Evolutionary conservation across 2,113 vertebrate species (phyloP).

Genomic region (Cromileptes altivelis): DNA sequence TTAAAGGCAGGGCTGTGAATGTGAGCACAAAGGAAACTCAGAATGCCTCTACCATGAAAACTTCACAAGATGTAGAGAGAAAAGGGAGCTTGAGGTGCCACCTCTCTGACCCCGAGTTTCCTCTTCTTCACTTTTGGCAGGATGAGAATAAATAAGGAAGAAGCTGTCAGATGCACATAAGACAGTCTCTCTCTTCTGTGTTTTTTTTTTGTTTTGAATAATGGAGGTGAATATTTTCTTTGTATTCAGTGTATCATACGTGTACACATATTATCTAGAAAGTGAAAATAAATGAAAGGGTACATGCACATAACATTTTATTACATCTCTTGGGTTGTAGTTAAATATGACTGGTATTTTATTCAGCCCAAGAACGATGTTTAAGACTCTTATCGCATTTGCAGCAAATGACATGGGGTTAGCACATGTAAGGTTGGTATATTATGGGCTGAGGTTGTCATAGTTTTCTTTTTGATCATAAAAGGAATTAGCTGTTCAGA

Average conservation of each 20-base stretch:
- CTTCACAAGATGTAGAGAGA: conserved; percentile 14
- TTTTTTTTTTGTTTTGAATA: neutral
- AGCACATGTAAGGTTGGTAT: neutral
- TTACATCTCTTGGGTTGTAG: neutral
- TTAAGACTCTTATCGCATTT: neutral
- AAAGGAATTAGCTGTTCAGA: neutral
- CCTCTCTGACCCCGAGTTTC: neutral
- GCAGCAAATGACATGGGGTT: neutral
- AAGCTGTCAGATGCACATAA: neutral
- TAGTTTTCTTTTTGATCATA: neutral
- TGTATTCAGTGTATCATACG: neutral
- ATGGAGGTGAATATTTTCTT: neutral
- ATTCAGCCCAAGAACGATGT: too few species aligned
- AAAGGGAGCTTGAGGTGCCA: conserved; percentile 6
- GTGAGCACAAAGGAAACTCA: conserved; percentile 17
- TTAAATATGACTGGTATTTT: too few species aligned
- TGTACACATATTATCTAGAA: neutral
- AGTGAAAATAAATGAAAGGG: neutral
- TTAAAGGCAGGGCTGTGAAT: conserved; percentile 1
- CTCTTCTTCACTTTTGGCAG: neutral
- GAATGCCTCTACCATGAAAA: neutral
- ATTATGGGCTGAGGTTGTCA: neutral
- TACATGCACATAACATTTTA: neutral
- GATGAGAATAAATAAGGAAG: neutral
- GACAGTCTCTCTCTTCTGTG: neutral